Conservation (phyloP, 2,888 invertebrate species). For the Xestia ashworthii region DNA sequence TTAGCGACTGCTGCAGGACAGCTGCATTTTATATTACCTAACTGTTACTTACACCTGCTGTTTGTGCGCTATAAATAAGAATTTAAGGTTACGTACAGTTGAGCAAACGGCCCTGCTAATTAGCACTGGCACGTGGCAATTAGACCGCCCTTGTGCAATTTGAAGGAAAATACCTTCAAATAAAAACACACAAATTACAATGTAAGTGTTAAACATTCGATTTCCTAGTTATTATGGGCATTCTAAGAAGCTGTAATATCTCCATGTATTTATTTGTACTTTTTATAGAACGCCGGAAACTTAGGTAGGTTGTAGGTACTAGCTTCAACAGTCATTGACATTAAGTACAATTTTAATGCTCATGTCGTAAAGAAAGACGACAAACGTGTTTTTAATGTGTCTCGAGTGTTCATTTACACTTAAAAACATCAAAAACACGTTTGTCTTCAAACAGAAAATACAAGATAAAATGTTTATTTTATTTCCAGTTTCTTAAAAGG, state of each 20-base stretch:
- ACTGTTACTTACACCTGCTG: slow-evolving; percentile 72
- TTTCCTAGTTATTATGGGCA: slow-evolving; percentile 51
- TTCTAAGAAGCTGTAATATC: slow-evolving; percentile 39
- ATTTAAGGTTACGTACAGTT: slow-evolving; percentile 67
- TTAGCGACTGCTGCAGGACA: slow-evolving; percentile 75
- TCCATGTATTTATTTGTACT: neutral
- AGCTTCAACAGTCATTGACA: slow-evolving; percentile 18
- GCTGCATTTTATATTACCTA: slow-evolving; percentile 72
- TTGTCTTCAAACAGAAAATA: slow-evolving; percentile 29
- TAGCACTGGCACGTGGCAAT: slow-evolving; percentile 65
- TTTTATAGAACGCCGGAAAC: neutral
- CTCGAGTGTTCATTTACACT: slow-evolving; percentile 32
- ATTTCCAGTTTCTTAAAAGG: slow-evolving; percentile 35
- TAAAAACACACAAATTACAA: slow-evolving; percentile 44
- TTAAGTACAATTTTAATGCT: slow-evolving; percentile 23
- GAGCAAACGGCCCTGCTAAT: slow-evolving; percentile 52
- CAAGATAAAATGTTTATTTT: slow-evolving; percentile 25
- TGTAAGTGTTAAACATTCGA: slow-evolving; percentile 55
- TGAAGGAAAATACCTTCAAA: slow-evolving; percentile 40
- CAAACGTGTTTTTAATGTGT: slow-evolving; percentile 40
- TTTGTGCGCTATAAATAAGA: slow-evolving; percentile 59
- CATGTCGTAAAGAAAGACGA: slow-evolving; percentile 43
- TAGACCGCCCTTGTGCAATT: slow-evolving; percentile 70
- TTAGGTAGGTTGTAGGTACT: neutral
- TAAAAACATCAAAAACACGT: slow-evolving; percentile 41